Evolutionary conservation across 2,113 vertebrate species (phyloP).

Genomic region (Upupa epops): DNA sequence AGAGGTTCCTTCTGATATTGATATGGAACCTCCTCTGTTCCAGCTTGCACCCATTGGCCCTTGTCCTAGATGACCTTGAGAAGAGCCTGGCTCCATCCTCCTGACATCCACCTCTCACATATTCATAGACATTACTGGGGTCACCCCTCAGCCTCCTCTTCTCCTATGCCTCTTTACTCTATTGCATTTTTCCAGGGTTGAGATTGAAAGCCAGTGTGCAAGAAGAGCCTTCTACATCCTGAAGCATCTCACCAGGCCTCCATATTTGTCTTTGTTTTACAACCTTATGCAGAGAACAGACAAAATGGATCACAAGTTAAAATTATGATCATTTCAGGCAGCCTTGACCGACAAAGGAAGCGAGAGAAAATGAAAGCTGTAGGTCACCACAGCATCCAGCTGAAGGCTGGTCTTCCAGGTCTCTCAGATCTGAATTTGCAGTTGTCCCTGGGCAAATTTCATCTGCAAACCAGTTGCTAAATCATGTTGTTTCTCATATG

Average conservation of each 20-base stretch:
- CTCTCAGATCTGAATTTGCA: background rate
- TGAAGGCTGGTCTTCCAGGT: background rate
- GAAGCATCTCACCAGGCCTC: accelerated
- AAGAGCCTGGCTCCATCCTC: too few relatives aligned
- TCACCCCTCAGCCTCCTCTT: too few relatives aligned
- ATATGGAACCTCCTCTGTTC: too few relatives aligned
- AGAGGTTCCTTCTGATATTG: too few relatives aligned
- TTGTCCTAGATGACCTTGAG: too few relatives aligned
- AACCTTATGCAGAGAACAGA: background rate
- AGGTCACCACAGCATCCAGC: background rate
- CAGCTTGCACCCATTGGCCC: too few relatives aligned
- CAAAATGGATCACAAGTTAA: background rate
- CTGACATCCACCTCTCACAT: too few relatives aligned
- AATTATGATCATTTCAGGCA: background rate
- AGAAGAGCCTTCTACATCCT: too few relatives aligned
- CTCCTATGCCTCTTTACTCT: background rate
- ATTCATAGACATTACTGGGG: too few relatives aligned
- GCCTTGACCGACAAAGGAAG: background rate
- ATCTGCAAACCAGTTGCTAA: background rate
- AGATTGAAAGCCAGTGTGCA: background rate
- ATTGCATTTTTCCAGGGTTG: background rate
- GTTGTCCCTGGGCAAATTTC: background rate
- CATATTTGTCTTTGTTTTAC: background rate
- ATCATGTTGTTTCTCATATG: background rate
- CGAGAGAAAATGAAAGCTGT: background rate